Evolutionary conservation across 2,888 invertebrate species (phyloP).

Genomic region (Axea sp.): DNA sequence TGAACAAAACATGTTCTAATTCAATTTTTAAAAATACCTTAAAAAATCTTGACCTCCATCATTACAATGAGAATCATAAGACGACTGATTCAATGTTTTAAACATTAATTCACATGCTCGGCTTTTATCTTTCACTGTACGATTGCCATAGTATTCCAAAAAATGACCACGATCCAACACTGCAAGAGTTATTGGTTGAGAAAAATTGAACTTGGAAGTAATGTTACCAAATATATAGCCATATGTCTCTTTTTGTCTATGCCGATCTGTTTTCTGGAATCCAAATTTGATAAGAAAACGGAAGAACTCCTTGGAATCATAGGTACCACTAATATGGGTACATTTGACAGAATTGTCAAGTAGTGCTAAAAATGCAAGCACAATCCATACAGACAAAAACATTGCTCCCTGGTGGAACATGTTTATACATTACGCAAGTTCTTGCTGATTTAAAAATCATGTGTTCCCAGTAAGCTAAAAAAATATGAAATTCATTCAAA

Average conservation of each 20-base stretch:
- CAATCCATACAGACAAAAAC: conserved; percentile 35
- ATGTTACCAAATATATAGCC: conserved; percentile 98
- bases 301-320: conserved; percentile 88
- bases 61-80: conserved; percentile 92
- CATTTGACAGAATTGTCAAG: conserved; percentile 55
- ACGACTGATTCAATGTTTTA: conserved; percentile 87
- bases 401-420: conserved; percentile 44
- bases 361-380: conserved; percentile 18
- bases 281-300: conserved; percentile 97
- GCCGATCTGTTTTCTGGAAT: conserved; percentile 95
- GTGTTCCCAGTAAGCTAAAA: conserved; percentile 37
- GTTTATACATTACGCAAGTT: conserved; percentile 46
- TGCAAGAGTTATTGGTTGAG: conserved; percentile 89
- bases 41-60: conserved; percentile 88
- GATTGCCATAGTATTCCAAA: conserved; percentile 92
- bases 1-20: too few relatives aligned
- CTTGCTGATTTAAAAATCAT: conserved; percentile 28
- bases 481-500: too few relatives aligned
- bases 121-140: conserved; percentile 84
- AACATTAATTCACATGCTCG: conserved; percentile 93
- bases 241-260: conserved; percentile 90
- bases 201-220: conserved; percentile 85
- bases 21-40: conserved; percentile 70
- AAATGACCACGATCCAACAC: conserved; percentile 94
- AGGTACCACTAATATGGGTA: conserved; percentile 84